Conservation (phyloP, 2,113 vertebrate genomes). For the Patagioenas fasciata region DNA sequence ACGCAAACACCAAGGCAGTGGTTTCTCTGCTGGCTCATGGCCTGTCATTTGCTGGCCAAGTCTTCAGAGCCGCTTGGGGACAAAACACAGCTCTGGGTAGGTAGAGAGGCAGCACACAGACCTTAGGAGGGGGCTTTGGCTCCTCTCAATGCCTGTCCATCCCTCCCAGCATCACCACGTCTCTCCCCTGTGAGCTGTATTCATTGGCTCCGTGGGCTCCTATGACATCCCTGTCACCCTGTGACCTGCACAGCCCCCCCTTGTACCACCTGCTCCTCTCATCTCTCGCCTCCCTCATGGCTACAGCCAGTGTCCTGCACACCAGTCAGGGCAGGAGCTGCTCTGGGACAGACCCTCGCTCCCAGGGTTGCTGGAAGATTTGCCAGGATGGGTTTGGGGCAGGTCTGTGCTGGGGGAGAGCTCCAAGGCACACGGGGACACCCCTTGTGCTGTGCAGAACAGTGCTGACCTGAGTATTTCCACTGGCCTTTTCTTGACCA, state of each 20-base stretch:
- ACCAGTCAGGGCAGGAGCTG: background rate
- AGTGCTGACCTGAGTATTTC: conserved; percentile 60
- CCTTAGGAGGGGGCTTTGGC: background rate
- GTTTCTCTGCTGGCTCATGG: background rate
- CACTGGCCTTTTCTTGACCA: conserved; percentile 66
- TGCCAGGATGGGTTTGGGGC: rapidly evolving
- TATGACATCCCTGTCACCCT: background rate
- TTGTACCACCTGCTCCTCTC: background rate
- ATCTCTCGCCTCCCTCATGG: background rate
- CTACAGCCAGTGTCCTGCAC: background rate
- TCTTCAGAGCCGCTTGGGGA: background rate
- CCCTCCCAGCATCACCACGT: background rate
- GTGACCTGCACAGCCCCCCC: rapidly evolving
- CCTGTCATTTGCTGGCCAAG: background rate
- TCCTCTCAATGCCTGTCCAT: background rate
- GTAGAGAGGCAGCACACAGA: background rate
- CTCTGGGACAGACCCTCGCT: background rate
- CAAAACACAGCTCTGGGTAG: background rate
- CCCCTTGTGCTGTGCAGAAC: background rate
- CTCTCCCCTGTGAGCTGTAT: background rate
- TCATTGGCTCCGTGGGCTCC: background rate
- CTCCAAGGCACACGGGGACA: background rate
- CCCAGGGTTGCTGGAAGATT: background rate
- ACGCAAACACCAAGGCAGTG: rapidly evolving
- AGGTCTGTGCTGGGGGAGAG: background rate